These are phyloP conservation scores for Progne subis DNA, from an alignment of 2,113 vertebrate species.

Conservation along the genomic window DNA sequence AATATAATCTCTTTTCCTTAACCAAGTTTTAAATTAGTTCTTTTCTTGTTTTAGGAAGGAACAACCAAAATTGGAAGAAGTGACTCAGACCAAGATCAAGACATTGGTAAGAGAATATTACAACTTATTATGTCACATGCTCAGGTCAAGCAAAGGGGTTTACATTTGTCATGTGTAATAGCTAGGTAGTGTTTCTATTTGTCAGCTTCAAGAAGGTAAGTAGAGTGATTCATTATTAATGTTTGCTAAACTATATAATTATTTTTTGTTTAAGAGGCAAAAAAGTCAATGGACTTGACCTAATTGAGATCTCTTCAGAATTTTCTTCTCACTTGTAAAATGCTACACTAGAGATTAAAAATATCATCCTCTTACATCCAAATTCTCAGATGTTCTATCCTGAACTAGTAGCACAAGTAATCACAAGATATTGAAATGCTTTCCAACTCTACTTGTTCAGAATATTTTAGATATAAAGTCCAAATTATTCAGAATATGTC, in stretches of 20 bases:
- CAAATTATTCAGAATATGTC: neutral
- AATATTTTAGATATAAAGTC: neutral
- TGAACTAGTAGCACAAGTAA: neutral
- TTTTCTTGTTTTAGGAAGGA: slow-evolving; percentile 83
- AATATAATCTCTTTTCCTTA: neutral
- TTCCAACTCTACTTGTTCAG: neutral
- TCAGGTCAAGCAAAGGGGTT: neutral
- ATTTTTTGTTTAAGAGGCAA: neutral
- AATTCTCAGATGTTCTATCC: neutral
- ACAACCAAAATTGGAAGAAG: slow-evolving; percentile 89
- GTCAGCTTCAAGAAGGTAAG: neutral
- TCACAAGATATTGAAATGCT: neutral
- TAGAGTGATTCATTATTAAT: neutral
- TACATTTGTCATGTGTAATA: neutral
- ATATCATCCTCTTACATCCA: neutral
- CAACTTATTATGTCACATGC: neutral
- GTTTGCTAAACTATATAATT: neutral
- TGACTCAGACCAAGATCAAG: slow-evolving; percentile 83
- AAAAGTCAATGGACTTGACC: neutral
- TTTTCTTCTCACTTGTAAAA: neutral
- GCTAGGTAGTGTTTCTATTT: neutral
- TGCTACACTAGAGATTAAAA: neutral
- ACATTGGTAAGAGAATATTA: slow-evolving; percentile 85
- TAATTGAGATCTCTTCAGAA: neutral
- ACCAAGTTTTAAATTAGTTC: neutral